Evolutionary conservation across 2,113 vertebrate genomes (phyloP), one percentile per base, ranked within the genome.

Genomic region (Capreolus pygargus): DNA sequence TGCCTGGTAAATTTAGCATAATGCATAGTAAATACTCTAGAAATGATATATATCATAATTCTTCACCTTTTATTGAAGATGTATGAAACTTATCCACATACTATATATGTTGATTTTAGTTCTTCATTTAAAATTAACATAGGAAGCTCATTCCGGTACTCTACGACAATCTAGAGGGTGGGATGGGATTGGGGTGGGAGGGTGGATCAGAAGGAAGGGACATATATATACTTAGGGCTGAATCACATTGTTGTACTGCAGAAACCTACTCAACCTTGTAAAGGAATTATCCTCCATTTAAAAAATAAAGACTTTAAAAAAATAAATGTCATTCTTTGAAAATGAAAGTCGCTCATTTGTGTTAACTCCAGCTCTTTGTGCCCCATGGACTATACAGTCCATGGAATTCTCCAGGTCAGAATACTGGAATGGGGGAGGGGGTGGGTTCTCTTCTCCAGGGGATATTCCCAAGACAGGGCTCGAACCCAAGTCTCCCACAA

Each of bases 281-380:
- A 67, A 67, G 64, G 64, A 19, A 67, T 67, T 19, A 67, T 67
- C 64, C 33, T 64, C 16, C 61, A n/a, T 9, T n/a, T 17, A 64
- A 64, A 33, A 64, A n/a, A 64, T 64, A 64, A 64, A 64, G 61
- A 64, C 30, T 64, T 64, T 50, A 1, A 64, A 64, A 57, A 57
- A 57, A 64, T n/a, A 64, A n/a, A 15, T 64, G 61, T 17, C 61
- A n/a, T 17, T 64, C 61, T 64, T n/a, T 21, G 61, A 64, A 64
- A 64, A 64, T n/a, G 30, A 64, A 64, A 64, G 61, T 64, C 14
- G 0, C 15, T n/a, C 30, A n/a, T n/a, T n/a, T n/a, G n/a, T n/a
- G 15, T 64, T 1, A 0, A 9, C 3, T 17, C 7, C 15, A n/a
- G 15, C 7, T 64, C 61, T n/a, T 64, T 64, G 61, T 3, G 3